Conservation (phyloP, 30 jellyfish, hydroid and myxozoan species). For the Aurelia coerulea region DNA sequence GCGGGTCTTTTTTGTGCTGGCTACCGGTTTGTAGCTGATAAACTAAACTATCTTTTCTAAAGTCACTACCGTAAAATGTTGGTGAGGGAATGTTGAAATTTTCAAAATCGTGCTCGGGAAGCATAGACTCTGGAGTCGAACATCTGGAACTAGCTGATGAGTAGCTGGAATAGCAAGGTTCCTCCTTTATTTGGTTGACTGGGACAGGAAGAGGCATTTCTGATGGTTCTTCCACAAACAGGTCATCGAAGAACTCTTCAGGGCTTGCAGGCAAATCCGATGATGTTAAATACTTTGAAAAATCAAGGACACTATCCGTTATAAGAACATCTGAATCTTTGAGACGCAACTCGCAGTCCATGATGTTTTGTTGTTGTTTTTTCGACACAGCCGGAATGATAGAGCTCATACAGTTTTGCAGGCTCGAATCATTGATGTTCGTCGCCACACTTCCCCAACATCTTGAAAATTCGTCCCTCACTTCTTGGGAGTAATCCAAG, state of each 20-base stretch:
- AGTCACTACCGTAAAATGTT: slow-evolving; percentile 65
- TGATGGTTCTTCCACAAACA: slow-evolving; percentile 77
- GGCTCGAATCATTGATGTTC: slow-evolving; percentile 76
- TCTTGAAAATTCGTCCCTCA: slow-evolving; percentile 87
- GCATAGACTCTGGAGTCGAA: slow-evolving; percentile 99
- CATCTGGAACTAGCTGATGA: slow-evolving; percentile 99
- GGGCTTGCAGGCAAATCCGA: slow-evolving; percentile 99
- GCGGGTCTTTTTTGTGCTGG: slow-evolving; percentile 42
- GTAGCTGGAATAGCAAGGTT: slow-evolving; percentile 90
- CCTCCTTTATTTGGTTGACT: slow-evolving; percentile 83
- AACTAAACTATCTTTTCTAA: slow-evolving; percentile 81
- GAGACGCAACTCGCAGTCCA: slow-evolving; percentile 84
- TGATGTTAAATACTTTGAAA: slow-evolving; percentile 92
- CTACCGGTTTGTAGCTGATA: slow-evolving; percentile 85
- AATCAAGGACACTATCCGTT: slow-evolving; percentile 99
- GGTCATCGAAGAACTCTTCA: slow-evolving; percentile 98
- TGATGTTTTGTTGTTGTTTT: slow-evolving; percentile 73
- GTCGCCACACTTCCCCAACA: slow-evolving; percentile 93
- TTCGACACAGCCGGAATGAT: slow-evolving; percentile 93
- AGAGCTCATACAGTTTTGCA: slow-evolving; percentile 56
- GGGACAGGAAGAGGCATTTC: slow-evolving; percentile 85
- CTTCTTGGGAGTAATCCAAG: slow-evolving; percentile 74
- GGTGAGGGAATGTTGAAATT: slow-evolving; percentile 96
- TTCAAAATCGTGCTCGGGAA: slow-evolving; percentile 99
- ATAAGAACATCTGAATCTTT: slow-evolving; percentile 86